These are phyloP conservation scores for Amphipoea lucens DNA, from an alignment of 2,888 invertebrate genomes.

Conservation along the genomic window DNA sequence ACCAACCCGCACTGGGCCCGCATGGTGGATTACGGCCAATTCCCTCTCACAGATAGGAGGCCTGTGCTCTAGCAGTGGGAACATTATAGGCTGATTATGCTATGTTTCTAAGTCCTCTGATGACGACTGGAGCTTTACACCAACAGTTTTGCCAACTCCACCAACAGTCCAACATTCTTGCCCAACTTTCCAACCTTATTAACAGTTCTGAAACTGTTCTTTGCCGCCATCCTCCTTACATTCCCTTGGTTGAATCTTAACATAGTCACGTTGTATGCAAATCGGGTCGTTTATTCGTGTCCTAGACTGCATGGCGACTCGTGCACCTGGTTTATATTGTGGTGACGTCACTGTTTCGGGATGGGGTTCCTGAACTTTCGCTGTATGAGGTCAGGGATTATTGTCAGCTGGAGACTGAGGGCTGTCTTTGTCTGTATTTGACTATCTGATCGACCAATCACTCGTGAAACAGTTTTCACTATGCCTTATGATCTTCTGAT, in stretches of 20 bases:
- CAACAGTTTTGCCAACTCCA: background rate
- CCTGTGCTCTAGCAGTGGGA: background rate
- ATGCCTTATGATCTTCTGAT: background rate
- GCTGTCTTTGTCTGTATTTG: background rate
- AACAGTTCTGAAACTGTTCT: constrained; percentile 18
- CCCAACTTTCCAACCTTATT: background rate
- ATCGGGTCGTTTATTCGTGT: constrained; percentile 19
- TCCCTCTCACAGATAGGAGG: background rate
- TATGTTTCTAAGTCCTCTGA: background rate
- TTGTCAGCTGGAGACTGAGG: no score
- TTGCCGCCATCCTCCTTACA: background rate
- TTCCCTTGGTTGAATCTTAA: constrained; percentile 37
- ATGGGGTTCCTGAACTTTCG: constrained; percentile 1
- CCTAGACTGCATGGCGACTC: constrained; percentile 50
- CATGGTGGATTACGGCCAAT: no score
- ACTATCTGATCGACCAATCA: background rate
- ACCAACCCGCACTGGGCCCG: background rate
- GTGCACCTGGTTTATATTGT: constrained; percentile 35
- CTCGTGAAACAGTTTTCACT: background rate
- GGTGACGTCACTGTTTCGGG: constrained; percentile 27
- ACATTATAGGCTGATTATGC: background rate
- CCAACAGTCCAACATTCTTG: background rate
- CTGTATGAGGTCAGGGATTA: background rate
- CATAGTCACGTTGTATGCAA: constrained; percentile 45
- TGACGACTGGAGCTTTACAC: background rate